Evolutionary conservation across 1,140 invertebrate species (phyloP), one percentile per base, ranked within the genome.

Genomic region (Drosophila biarmipes): DNA sequence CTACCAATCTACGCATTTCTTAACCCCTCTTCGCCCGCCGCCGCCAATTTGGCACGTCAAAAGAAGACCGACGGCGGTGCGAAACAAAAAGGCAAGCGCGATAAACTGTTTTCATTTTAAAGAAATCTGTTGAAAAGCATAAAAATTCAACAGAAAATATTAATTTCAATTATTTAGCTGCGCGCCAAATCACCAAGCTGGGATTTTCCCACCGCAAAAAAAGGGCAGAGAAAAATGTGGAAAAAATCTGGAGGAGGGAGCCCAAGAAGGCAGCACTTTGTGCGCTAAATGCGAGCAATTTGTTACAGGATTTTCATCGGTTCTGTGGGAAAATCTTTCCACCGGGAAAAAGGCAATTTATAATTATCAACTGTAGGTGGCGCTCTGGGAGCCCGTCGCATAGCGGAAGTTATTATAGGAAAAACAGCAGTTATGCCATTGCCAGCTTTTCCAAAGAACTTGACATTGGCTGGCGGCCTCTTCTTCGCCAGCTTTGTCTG

Each of bases 1-100:
- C 84, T 76, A 76, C 78, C 82, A 82, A 87, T 87, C 84, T 87
- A 86, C 84, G 82, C 74, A 85, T 85, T 86, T 80, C 69, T 76
- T 42, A 67, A 43, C 17, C 49, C 31, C 58, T 40, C 15, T 29
- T 40, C 19, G 21, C 10, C 31, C 51, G n/a, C n/a, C 24, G 15
- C 14, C 11, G 10, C 14, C 11, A 8, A 53, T 35, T 43, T 49
- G 6, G 34, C 27, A 58, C 73, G 73, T 81, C 78, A 82, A 87
- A 87, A 66, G 75, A 68, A 76, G 57, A 59, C 74, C 84, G 84
- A 72, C 49, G 40, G 31, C 29, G 24, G 51, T 54, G 51, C 62
- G 61, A 73, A 53, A 64, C 29, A 37, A 55, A 40, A 55, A 17
- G 21, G n/a, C 42, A 21, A 29, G 43, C 62, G 43, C 75, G 61